A percentile compares a stretch with the other conserved stretches of the same genome.
Conservation (phyloP, 2,888 invertebrate species). For the Stomorhina lunata region DNA sequence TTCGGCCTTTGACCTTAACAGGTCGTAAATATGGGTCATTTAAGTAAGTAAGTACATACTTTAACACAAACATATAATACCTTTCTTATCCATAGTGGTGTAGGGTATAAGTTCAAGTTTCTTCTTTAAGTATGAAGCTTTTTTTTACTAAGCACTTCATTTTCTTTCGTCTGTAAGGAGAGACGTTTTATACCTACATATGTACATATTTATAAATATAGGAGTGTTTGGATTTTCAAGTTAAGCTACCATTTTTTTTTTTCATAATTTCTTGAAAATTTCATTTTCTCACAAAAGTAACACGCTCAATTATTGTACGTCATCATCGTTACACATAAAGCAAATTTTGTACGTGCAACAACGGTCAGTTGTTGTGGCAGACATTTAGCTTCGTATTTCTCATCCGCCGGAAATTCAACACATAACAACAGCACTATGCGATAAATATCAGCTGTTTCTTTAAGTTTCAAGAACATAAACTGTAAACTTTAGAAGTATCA, state of each 20-base stretch:
- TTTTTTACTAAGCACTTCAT: too few relatives aligned
- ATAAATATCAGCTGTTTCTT: constrained; percentile 35
- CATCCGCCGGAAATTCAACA: constrained; percentile 50
- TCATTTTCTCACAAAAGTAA: background rate
- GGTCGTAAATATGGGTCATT: too few relatives aligned
- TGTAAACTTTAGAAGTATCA: background rate
- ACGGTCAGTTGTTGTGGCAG: constrained; percentile 11
- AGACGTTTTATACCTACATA: too few relatives aligned
- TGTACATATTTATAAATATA: too few relatives aligned
- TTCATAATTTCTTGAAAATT: background rate
- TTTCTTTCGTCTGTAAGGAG: too few relatives aligned
- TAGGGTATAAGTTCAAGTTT: too few relatives aligned
- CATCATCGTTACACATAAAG: background rate
- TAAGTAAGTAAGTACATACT: too few relatives aligned
- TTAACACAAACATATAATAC: too few relatives aligned
- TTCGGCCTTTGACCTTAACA: too few relatives aligned
- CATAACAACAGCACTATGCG: background rate
- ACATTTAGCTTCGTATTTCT: constrained; percentile 44
- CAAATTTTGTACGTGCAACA: background rate
- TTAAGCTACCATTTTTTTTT: background rate
- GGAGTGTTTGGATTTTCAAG: background rate
- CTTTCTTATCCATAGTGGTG: too few relatives aligned
- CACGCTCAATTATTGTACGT: background rate
- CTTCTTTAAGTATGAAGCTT: too few relatives aligned
- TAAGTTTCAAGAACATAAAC: background rate